Evolutionary conservation across 1,140 invertebrate genomes (phyloP), one percentile per base, ranked within the genome.

Genomic region (Conus ventricosus): DNA sequence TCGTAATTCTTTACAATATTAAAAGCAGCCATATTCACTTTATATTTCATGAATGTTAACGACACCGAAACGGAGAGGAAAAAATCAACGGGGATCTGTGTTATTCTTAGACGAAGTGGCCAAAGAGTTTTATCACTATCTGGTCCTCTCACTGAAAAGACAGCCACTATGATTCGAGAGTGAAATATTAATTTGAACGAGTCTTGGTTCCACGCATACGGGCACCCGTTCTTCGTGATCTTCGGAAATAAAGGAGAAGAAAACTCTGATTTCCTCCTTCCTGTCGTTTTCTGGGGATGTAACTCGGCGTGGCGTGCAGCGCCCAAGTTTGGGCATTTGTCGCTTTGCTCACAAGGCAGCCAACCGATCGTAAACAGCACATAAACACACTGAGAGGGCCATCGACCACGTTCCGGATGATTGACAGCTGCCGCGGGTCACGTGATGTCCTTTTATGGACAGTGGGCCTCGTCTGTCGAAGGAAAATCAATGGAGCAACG

Each of bases 401-500:
- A 80, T 55, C 71, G 71, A 75, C 85, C 71, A 78, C 85, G 85
- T 78, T 87, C 27, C 85, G 85, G 67, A 84, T 88, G 87, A 88
- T 88, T 88, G 87, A 88, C 87, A 88, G 87, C 87, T 84, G 87
- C 67, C 60, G 67, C 63, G 55, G n/a, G 81, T 88, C 87, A 88
- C 87, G 87, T 88, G 87, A 88, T 84, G 81, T 39, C 87, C 87
- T 84, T 88, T 67, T 88, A 88, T 75, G 87, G 87, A 63, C 80
- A 71, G 81, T 54, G 60, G 82, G 57, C 87, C 15, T 53, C 80
- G 82, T 5, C 81, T 39, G 25, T 15, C 53, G 51, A 20, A 6
- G 87, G 82, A 71, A 87, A 87, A 87, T 88, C 82, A 84, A 83
- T 84, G 80, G 80, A 84, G 87, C 81, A 81, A 83, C 54, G 67